Evolutionary conservation across 2,797 vertebrate genomes (phyloP), one percentile per base, ranked within the genome.

Genomic region (Molossus alvarezi): DNA sequence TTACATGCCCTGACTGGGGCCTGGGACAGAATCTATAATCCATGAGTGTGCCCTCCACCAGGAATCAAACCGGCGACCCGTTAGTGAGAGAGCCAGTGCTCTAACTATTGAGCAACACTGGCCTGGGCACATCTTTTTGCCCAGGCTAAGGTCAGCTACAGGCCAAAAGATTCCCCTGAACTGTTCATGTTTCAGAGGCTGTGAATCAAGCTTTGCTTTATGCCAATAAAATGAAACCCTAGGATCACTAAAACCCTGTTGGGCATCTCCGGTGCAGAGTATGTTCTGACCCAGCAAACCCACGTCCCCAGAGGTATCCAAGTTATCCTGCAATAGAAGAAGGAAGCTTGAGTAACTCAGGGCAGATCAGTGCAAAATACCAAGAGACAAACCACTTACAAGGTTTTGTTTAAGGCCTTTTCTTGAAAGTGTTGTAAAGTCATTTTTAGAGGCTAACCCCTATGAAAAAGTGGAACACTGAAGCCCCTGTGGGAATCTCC

Each of bases 121-220:
- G 3, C 41, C 41, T 3, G 41, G 41, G 41, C 6, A 45, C 41
- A 45, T 83, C 27, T 84, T 14, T 94, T 62, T 69, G 14, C 11
- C 29, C 51, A 65, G 79, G 81, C 18, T 41, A n/a, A 79, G 41
- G 33, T 71, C 41, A 90, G 20, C 53, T 76, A 13, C 2, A 84
- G 41, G 11, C 12, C 37, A 77, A 67, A 93, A 15, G 1, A 2
- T 53, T 75, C 6, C 45, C 69, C 23, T 14, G 48, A 60, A 62
- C 0, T 2, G 25, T 73, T 9, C 9, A 57, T 20, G n/a, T 51
- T 81, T 64, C 48, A 65, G 15, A 71, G 64, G 13, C 53, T 64
- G 5, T 83, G 80, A 81, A 51, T 57, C n/a, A 67, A 95, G 3
- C 3, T 85, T 95, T 93, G 60, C 62, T 87, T 81, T 9, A 51